Percentiles rank a stretch among this genome's conserved stretches.
Evolutionary conservation across 2,113 vertebrate species (phyloP).

Genomic region (Tragelaphus strepsiceros): DNA sequence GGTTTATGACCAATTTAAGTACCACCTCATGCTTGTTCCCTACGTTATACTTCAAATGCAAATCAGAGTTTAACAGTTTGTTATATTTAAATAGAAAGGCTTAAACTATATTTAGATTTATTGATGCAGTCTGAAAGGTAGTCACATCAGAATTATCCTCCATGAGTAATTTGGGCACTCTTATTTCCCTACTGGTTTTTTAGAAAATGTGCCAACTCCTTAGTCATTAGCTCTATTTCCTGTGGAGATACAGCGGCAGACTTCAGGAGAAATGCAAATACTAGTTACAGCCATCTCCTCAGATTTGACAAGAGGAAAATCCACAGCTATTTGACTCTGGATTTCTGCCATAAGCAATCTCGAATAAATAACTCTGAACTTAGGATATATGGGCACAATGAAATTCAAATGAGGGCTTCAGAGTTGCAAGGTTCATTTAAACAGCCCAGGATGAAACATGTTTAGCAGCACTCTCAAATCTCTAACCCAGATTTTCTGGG

Average conservation of each 20-base stretch:
- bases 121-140: neutral
- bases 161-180: neutral
- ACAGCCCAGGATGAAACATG: neutral
- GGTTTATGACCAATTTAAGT: neutral
- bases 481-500: neutral
- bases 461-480: neutral
- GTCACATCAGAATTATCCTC: neutral
- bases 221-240: slow-evolving; percentile 28
- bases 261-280: slow-evolving; percentile 39
- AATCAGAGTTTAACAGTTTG: neutral
- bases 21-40: neutral
- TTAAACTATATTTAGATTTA: slow-evolving; percentile 20
- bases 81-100: neutral
- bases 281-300: neutral
- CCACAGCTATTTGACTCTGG: neutral
- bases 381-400: neutral
- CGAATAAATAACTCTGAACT: slow-evolving; percentile 35
- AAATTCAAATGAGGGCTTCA: slow-evolving; percentile 40
- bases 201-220: neutral
- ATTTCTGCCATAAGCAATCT: slow-evolving; percentile 26
- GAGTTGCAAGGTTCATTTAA: neutral
- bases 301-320: slow-evolving; percentile 37
- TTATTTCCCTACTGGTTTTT: neutral
- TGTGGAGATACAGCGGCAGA: neutral
- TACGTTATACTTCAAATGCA: neutral